Conservation (phyloP, 2,797 vertebrate species). For the Pseudomugil tenellus region DNA sequence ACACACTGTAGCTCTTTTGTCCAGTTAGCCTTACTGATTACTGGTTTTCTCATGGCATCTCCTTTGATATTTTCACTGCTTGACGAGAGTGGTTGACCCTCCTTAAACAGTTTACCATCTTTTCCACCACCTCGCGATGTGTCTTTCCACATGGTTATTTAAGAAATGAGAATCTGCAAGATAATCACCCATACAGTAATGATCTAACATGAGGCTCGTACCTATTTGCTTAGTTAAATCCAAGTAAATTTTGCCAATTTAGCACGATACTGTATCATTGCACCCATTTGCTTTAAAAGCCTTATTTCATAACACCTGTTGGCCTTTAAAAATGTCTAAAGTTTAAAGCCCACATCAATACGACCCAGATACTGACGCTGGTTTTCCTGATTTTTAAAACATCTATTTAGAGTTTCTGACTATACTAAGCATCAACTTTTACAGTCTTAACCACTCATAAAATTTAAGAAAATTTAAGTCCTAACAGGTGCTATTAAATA, state of each 20-base stretch:
- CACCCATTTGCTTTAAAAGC: background rate
- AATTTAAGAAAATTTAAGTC: background rate
- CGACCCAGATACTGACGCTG: background rate
- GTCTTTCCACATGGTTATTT: no score
- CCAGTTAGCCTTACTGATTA: no score
- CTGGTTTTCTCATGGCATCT: no score
- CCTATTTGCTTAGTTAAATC: no score
- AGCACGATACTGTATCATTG: background rate
- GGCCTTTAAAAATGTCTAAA: constrained; percentile 2
- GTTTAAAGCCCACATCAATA: background rate
- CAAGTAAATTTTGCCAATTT: background rate
- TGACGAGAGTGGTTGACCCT: no score
- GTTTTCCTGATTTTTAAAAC: constrained; percentile 2
- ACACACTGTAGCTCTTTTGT: no score
- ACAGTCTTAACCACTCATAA: background rate
- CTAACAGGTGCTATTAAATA: background rate
- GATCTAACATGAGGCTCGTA: no score
- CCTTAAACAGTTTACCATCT: no score
- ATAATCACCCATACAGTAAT: no score
- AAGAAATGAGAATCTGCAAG: no score
- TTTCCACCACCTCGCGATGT: no score
- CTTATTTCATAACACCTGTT: background rate
- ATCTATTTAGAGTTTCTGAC: background rate
- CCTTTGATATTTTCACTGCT: no score
- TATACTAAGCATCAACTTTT: background rate